phyloP scores from a whole-genome alignment of 2,888 invertebrate species.

The Agrochola lychnidis region DNA sequence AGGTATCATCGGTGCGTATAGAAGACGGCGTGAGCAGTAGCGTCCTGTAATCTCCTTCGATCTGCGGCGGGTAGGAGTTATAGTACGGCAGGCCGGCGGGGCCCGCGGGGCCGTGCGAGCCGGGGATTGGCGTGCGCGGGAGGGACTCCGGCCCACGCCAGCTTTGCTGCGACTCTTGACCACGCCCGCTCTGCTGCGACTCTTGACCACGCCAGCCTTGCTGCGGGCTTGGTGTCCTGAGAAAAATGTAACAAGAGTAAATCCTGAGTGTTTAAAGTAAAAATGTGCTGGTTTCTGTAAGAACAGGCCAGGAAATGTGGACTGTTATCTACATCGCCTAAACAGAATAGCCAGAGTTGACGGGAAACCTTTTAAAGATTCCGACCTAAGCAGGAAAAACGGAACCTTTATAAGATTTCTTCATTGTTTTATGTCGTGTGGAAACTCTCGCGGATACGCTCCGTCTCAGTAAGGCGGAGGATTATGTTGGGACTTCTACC shows the following conservation, averaged over 20 bases:
- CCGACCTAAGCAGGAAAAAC: not conserved
- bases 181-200: slow-evolving; percentile 88
- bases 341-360: not conserved
- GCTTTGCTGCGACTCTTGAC: slow-evolving; percentile 88
- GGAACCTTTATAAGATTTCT: not conserved
- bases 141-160: slow-evolving; percentile 91
- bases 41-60: slow-evolving; percentile 83
- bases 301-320: not conserved
- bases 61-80: slow-evolving; percentile 83
- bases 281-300: not conserved
- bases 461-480: too few species aligned
- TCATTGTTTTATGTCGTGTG: not conserved
- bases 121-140: slow-evolving; percentile 88
- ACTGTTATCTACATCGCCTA: not conserved
- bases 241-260: not conserved
- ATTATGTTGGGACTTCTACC: not conserved
- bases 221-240: slow-evolving; percentile 90
- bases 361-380: not conserved
- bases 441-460: not conserved
- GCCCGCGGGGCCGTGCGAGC: slow-evolving; percentile 74
- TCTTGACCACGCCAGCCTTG: slow-evolving; percentile 88
- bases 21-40: slow-evolving; percentile 83
- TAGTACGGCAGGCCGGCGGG: slow-evolving; percentile 69
- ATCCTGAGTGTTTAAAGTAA: not conserved
- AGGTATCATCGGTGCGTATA: slow-evolving; percentile 84